Evolutionary conservation across 2,888 invertebrate species (phyloP).

Genomic region (Meliscaeva auricollis): DNA sequence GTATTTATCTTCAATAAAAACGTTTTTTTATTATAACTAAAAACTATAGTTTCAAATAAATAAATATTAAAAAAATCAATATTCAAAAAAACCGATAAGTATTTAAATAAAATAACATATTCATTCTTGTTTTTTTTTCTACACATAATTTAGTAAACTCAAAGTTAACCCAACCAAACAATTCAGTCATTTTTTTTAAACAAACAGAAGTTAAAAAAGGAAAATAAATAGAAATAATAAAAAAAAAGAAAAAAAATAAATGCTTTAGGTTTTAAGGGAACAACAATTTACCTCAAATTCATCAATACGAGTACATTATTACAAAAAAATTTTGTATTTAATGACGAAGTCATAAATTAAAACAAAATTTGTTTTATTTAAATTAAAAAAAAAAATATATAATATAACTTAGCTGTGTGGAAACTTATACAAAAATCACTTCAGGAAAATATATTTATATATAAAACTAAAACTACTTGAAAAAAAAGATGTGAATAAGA

Average conservation of each 20-base stretch:
- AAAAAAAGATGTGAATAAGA: constrained; percentile 46
- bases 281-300: constrained; percentile 81
- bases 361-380: constrained; percentile 8
- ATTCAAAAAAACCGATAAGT: constrained; percentile 64
- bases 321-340: constrained; percentile 31
- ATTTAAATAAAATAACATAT: constrained; percentile 44
- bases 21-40: not conserved
- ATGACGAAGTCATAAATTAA: constrained; percentile 41
- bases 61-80: not conserved
- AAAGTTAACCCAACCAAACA: constrained; percentile 70
- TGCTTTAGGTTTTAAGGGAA: constrained; percentile 76
- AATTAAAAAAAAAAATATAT: not conserved
- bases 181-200: constrained; percentile 68
- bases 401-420: constrained; percentile 63
- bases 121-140: constrained; percentile 43
- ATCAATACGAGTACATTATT: constrained; percentile 55
- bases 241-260: constrained; percentile 24
- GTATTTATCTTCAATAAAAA: no score
- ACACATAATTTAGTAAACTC: constrained; percentile 46
- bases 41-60: constrained; percentile 1
- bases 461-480: not conserved
- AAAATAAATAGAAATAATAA: constrained; percentile 31
- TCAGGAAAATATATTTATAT: constrained; percentile 44
- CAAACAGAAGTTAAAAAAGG: constrained; percentile 16
- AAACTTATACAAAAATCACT: constrained; percentile 69